Evolutionary conservation across 2,113 vertebrate genomes (phyloP), one percentile per base, ranked within the genome.

Genomic region (Pseudopipra pipra): DNA sequence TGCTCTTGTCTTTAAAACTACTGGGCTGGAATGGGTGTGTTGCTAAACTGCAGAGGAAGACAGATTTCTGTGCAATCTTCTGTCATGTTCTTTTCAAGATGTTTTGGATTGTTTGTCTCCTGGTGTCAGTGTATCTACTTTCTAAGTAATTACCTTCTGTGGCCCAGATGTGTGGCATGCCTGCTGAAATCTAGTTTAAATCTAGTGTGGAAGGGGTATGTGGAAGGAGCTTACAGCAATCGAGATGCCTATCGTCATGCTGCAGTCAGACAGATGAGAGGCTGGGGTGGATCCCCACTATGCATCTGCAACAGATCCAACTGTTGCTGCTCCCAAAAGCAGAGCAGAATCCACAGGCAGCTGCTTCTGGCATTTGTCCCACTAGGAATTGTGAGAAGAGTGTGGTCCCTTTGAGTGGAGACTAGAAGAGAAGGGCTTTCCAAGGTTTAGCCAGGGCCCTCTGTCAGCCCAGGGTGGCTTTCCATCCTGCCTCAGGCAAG

Each of bases 1-100:
- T 78, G 61, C 85, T 78, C 28, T 94, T 95, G 79, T 94, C 85
- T 90, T 68, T 65, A 52, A 54, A 92, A 59, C 59, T 88, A 68
- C 87, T 75, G 85, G 68, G 33, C 88, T 75, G 61, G 43, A 80
- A 92, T 19, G 79, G 56, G 33, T 44, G 72, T 90, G 56, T 88
- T 92, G 92, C 72, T 91, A 24, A 88, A 88, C 78, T 78, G 52
- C 59, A 30, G 52, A 91, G 51, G 70, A 87, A 80, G 81, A 41
- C 78, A 70, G 62, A 78, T 85, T 92, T 86, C 92, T 89, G 2
- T 67, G 68, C 79, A 78, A 37, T 56, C 83, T 94, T 72, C 65
- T 86, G 59, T 71, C n/a, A 1, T 58, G 73, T 80, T 79, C 81
- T 94, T 79, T 70, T 72, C 71, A 63, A 87, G 78, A 73, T 87